Conservation (phyloP, 2,888 invertebrate species). For the Melieria omissa region DNA sequence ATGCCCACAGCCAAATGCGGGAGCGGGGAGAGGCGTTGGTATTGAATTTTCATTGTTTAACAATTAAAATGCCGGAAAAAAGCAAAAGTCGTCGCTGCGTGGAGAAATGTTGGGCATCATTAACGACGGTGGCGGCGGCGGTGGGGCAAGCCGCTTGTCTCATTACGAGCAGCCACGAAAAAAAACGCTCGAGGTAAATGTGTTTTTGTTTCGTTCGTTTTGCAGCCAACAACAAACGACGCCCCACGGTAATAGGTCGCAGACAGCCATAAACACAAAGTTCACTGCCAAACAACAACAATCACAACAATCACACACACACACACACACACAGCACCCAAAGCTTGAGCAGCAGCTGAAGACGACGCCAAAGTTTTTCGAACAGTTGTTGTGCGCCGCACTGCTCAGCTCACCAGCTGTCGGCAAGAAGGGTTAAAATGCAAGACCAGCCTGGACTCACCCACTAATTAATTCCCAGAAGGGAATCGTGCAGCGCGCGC, state of each 20-base stretch:
- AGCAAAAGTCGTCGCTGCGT: slow-evolving; percentile 12
- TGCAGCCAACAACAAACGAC: slow-evolving; percentile 29
- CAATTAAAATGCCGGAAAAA: slow-evolving; percentile 40
- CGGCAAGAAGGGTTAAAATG: slow-evolving; percentile 23
- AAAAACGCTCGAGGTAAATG: slow-evolving; percentile 17
- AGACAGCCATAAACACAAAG: slow-evolving; percentile 37
- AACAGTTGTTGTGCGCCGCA: slow-evolving; percentile 53
- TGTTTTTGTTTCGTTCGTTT: slow-evolving; percentile 16
- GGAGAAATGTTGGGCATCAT: slow-evolving; percentile 30
- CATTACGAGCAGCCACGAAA: not conserved
- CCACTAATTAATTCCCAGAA: slow-evolving; percentile 59
- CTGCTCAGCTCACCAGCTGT: not conserved
- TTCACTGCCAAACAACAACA: slow-evolving; percentile 33
- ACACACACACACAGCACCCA: slow-evolving; percentile 32
- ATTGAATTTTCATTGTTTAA: slow-evolving; percentile 36
- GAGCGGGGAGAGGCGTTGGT: not conserved
- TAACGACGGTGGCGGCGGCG: not conserved
- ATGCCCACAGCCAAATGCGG: too few species aligned
- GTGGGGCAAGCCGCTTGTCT: slow-evolving; percentile 6
- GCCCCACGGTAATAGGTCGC: slow-evolving; percentile 36
- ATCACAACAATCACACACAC: slow-evolving; percentile 28
- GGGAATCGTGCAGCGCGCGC: slow-evolving; percentile 39
- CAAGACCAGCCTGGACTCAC: slow-evolving; percentile 13
- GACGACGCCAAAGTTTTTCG: slow-evolving; percentile 19
- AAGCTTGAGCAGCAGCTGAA: not conserved